Conservation (phyloP, 2,888 invertebrate genomes). For the Glomeris marginata region DNA sequence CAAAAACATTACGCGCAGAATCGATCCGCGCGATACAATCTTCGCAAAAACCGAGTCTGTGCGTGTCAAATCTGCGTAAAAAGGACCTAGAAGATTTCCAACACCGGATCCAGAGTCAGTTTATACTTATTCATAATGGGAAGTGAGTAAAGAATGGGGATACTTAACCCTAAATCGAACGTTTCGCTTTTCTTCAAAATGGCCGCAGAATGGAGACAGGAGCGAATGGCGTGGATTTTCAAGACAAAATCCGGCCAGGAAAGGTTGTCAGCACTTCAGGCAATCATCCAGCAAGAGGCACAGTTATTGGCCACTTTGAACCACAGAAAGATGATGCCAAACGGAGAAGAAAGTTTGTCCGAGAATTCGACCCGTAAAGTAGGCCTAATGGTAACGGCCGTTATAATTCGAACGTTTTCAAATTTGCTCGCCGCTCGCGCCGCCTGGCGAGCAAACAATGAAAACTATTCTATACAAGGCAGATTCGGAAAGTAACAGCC, state of each 20-base stretch:
- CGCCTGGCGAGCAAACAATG: too few relatives aligned
- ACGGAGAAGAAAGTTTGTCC: slow-evolving; percentile 9
- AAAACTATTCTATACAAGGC: too few relatives aligned
- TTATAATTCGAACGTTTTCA: not conserved
- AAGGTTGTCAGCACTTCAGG: slow-evolving; percentile 14
- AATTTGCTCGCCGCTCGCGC: too few relatives aligned
- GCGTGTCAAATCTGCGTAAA: slow-evolving; percentile 26
- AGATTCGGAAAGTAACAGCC: too few relatives aligned
- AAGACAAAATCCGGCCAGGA: too few relatives aligned
- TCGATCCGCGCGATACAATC: not conserved
- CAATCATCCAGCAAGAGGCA: slow-evolving; percentile 19
- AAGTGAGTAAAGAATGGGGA: slow-evolving; percentile 31
- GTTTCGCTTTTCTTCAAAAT: too few relatives aligned
- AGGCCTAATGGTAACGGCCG: not conserved
- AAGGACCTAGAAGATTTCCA: slow-evolving; percentile 30
- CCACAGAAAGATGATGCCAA: slow-evolving; percentile 1
- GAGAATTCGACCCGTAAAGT: slow-evolving; percentile 14
- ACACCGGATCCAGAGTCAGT: slow-evolving; percentile 31
- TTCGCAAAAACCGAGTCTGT: not conserved
- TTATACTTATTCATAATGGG: slow-evolving; percentile 30
- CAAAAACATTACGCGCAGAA: not conserved
- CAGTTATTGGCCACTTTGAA: slow-evolving; percentile 19
- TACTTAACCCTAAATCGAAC: too few relatives aligned
- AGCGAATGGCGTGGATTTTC: too few relatives aligned
- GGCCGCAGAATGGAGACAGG: too few relatives aligned